Evolutionary conservation across 2,888 invertebrate genomes (phyloP).

Genomic region (Saturnia japonica): DNA sequence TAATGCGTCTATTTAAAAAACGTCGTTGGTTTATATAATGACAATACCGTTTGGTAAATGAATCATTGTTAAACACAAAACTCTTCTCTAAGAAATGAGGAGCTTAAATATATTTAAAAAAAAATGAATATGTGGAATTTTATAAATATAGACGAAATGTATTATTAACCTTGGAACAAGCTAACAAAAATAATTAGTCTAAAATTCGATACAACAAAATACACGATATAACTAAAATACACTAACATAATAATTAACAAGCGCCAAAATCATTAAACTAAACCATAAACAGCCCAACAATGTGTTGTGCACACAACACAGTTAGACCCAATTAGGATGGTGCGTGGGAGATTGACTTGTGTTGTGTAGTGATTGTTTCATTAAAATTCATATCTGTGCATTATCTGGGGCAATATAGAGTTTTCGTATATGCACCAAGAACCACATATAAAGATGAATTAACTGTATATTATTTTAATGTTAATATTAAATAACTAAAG

Average conservation of each 20-base stretch:
- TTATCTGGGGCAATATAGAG: not conserved
- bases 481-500: not conserved
- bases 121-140: no score
- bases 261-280: not conserved
- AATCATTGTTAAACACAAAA: no score
- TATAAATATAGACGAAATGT: no score
- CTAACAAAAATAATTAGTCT: not conserved
- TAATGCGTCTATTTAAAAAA: no score
- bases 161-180: not conserved
- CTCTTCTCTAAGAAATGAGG: no score
- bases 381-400: not conserved
- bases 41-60: no score
- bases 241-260: not conserved
- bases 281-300: not conserved
- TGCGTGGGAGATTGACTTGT: constrained; percentile 12
- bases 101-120: no score
- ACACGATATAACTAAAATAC: not conserved
- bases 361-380: constrained; percentile 5
- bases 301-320: not conserved
- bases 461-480: not conserved
- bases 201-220: not conserved
- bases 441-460: not conserved
- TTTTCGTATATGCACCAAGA: not conserved
- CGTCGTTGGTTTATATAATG: no score
- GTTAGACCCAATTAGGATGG: constrained; percentile 1